Conservation (phyloP, 2,888 invertebrate genomes). For the Drosophila suboccidentalis region DNA sequence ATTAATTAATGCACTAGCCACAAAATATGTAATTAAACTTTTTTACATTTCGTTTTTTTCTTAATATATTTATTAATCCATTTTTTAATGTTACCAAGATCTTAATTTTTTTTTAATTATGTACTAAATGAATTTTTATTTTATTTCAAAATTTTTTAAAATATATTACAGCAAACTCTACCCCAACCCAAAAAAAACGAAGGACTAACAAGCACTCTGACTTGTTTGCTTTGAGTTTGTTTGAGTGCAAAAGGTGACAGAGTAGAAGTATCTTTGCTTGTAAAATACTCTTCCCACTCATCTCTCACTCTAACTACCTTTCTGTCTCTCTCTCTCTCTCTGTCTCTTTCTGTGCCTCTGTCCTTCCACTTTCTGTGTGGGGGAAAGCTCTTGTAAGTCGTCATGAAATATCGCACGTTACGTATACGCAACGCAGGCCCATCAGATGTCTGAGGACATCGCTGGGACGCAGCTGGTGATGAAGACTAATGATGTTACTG, state of each 20-base stretch:
- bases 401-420: slow-evolving; percentile 61
- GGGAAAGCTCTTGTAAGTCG: slow-evolving; percentile 20
- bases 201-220: neutral
- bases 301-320: neutral
- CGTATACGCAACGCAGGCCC: slow-evolving; percentile 62
- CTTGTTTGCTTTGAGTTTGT: slow-evolving; percentile 54
- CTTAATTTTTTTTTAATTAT: no score
- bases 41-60: no score
- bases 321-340: neutral
- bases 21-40: no score
- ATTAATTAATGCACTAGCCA: no score
- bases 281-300: neutral
- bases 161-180: neutral
- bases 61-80: no score
- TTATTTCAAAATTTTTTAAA: neutral
- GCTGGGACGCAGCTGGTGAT: slow-evolving; percentile 54
- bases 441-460: slow-evolving; percentile 40
- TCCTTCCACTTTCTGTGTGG: neutral
- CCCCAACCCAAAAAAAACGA: neutral
- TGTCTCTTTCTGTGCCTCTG: neutral
- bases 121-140: neutral
- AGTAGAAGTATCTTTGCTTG: slow-evolving; percentile 34
- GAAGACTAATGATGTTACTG: slow-evolving; percentile 76
- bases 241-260: slow-evolving; percentile 49
- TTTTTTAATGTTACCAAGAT: no score